Evolutionary conservation across 2,113 vertebrate species (phyloP).

Genomic region (Galeopterus variegatus): DNA sequence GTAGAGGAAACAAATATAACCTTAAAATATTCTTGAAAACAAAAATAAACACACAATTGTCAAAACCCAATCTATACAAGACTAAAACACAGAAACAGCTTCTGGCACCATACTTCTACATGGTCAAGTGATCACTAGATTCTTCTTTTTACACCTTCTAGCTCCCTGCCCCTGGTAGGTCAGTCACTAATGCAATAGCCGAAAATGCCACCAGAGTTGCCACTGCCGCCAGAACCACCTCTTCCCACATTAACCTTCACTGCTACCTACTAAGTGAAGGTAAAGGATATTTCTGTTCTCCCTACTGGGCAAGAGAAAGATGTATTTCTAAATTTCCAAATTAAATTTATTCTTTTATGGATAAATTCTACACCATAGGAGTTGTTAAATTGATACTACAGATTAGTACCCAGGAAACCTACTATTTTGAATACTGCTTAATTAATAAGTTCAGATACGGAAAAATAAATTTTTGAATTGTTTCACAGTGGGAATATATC

Average conservation of each 20-base stretch:
- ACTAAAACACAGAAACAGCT: not conserved
- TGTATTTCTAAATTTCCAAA: not conserved
- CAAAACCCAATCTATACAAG: constrained; percentile 38
- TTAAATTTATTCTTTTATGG: constrained; percentile 28
- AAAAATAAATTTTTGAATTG: constrained; percentile 29
- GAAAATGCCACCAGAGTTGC: not conserved
- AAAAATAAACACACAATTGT: not conserved
- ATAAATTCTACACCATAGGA: not conserved
- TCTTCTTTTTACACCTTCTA: not conserved
- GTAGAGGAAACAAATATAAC: not conserved
- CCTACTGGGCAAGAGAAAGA: not conserved
- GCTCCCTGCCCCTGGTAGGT: not conserved
- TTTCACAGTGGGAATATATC: not conserved
- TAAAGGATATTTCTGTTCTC: not conserved
- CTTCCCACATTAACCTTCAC: not conserved
- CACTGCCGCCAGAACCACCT: not conserved
- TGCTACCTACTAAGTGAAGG: not conserved
- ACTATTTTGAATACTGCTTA: constrained; percentile 21
- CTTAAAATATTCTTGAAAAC: constrained; percentile 45
- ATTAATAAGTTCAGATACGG: not conserved
- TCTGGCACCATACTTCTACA: not conserved
- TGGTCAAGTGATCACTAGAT: not conserved
- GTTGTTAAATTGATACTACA: not conserved
- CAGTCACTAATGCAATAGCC: not conserved
- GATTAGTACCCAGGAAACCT: not conserved